These are phyloP conservation scores for Peromyscus nudipes DNA, from an alignment of 2,797 vertebrate genomes.

Conservation along the genomic window DNA sequence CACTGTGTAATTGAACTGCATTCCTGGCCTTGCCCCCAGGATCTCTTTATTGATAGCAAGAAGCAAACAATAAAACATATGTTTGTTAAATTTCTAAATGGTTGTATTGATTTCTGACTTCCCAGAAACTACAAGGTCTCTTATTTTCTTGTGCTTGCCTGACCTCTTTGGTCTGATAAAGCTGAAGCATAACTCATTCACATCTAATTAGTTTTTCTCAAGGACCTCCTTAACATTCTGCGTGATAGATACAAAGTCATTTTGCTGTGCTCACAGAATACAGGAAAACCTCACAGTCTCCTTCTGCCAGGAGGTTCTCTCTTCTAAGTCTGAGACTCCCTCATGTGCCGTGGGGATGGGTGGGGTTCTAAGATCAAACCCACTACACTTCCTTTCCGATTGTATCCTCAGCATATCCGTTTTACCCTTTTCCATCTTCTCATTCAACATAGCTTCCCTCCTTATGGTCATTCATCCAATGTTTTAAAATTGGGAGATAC, in stretches of 20 bases:
- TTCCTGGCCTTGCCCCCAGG: background rate
- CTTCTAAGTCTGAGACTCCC: background rate
- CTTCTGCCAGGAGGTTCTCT: background rate
- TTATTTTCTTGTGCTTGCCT: background rate
- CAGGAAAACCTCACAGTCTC: background rate
- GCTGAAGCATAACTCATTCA: background rate
- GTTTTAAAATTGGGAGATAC: background rate
- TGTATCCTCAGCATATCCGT: background rate
- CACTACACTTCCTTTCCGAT: background rate
- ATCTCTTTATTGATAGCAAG: background rate
- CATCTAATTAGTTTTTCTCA: background rate
- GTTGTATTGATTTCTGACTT: background rate
- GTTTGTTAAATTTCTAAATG: background rate
- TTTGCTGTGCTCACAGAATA: background rate
- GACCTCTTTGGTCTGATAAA: background rate
- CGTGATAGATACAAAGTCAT: background rate
- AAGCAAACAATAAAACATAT: background rate
- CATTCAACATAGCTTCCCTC: background rate
- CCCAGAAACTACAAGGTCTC: background rate
- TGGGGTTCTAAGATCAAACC: background rate
- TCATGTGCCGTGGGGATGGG: background rate
- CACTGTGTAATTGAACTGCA: background rate
- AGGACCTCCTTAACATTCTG: background rate
- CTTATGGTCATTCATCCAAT: background rate
- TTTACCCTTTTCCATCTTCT: conserved; percentile 13